A percentile compares a stretch with the other conserved stretches of the same genome.
Evolutionary conservation across 2,797 vertebrate species (phyloP).

Genomic region (Chrosomus eos): DNA sequence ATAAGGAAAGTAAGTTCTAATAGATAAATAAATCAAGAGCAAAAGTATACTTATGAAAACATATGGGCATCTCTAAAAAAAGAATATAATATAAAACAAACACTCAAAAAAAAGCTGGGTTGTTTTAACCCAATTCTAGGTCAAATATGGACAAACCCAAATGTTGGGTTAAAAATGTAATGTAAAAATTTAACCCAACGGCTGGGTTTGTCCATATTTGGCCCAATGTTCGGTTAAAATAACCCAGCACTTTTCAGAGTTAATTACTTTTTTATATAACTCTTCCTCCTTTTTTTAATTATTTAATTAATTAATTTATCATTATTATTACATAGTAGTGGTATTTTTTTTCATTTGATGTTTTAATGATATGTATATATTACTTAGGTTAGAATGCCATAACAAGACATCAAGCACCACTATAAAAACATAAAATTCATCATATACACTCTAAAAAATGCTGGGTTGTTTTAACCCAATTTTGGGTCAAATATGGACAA

Average conservation of each 20-base stretch:
- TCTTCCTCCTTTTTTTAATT: background rate
- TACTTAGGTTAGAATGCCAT: background rate
- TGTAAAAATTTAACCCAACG: no score
- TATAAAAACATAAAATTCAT: conserved; percentile 1
- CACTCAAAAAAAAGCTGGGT: no score
- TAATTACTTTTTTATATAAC: background rate
- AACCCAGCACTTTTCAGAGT: no score
- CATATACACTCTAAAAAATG: no score
- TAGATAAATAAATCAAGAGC: background rate
- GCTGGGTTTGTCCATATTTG: no score
- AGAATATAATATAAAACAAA: background rate
- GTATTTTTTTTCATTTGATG: background rate
- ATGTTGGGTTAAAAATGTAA: no score
- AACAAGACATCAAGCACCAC: background rate
- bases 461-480: no score
- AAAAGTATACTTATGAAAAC: background rate
- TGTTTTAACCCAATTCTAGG: no score
- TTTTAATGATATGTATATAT: background rate
- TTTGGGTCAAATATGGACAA: no score
- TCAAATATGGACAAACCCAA: no score
- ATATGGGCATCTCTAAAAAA: background rate
- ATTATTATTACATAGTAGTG: background rate
- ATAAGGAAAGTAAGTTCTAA: background rate
- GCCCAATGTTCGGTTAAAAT: no score
- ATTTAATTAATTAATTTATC: background rate